Conservation (phyloP, 2,888 invertebrate species). For the Zaprionus bogoriensis region DNA sequence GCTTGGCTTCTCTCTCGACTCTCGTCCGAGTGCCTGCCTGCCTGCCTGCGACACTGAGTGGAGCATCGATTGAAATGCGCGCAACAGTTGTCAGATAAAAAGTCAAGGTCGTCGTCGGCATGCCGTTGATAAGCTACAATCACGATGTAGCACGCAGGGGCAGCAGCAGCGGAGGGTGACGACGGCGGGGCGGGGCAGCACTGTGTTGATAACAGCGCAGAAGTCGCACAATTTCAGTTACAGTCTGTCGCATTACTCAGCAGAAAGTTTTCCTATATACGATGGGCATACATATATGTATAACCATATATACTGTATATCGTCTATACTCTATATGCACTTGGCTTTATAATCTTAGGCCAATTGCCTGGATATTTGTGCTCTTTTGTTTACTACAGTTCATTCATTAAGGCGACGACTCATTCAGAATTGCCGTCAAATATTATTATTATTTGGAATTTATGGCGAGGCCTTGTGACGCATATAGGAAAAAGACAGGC, state of each 20-base stretch:
- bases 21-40: too few relatives aligned
- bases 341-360: not conserved
- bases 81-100: slow-evolving; percentile 67
- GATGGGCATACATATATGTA: not conserved
- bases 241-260: not conserved
- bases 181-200: slow-evolving; percentile 5
- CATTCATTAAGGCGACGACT: slow-evolving; percentile 1
- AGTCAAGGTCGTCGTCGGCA: slow-evolving; percentile 70
- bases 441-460: slow-evolving; percentile 18
- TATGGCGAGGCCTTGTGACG: slow-evolving; percentile 17
- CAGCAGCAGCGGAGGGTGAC: slow-evolving; percentile 15
- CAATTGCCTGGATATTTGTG: not conserved
- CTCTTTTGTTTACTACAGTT: not conserved
- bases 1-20: slow-evolving; percentile 7
- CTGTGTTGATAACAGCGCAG: not conserved
- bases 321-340: not conserved
- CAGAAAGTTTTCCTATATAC: not conserved
- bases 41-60: slow-evolving; percentile 13
- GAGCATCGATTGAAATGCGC: slow-evolving; percentile 58
- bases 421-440: slow-evolving; percentile 27
- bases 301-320: not conserved
- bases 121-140: slow-evolving; percentile 37
- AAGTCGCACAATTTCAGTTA: not conserved
- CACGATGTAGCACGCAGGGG: not conserved
- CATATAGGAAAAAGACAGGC: not conserved